Evolutionary conservation across 2,888 invertebrate genomes (phyloP).

Genomic region (Ditula angustiorana): DNA sequence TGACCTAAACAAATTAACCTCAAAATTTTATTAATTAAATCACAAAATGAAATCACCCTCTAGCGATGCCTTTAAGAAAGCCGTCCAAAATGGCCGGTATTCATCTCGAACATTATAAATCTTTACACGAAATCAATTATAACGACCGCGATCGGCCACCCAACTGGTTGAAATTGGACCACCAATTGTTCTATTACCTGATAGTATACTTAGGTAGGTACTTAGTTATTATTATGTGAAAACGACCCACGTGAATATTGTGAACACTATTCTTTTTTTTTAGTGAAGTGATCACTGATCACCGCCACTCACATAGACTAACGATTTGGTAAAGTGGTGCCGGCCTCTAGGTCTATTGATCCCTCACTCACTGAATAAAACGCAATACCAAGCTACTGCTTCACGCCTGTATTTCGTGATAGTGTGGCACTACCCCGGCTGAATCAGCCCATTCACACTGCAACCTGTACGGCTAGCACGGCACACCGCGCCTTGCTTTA

Average conservation of each 20-base stretch:
- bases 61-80: slow-evolving; percentile 42
- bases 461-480: too few species aligned
- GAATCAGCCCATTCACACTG: too few species aligned
- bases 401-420: too few species aligned
- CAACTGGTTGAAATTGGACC: slow-evolving; percentile 52
- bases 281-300: too few species aligned
- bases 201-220: slow-evolving; percentile 57
- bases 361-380: too few species aligned
- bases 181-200: slow-evolving; percentile 58
- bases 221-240: slow-evolving; percentile 52
- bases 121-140: slow-evolving; percentile 69
- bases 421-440: too few species aligned
- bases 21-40: not conserved
- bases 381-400: too few species aligned
- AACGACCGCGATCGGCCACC: slow-evolving; percentile 58
- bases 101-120: slow-evolving; percentile 63
- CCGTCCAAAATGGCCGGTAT: slow-evolving; percentile 48
- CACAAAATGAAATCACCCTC: slow-evolving; percentile 19
- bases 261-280: not conserved
- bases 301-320: too few species aligned
- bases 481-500: too few species aligned
- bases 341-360: too few species aligned
- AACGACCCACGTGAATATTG: slow-evolving; percentile 2
- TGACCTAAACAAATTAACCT: too few species aligned
- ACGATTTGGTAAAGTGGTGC: too few species aligned